Conservation (phyloP, 1,140 invertebrate genomes). For the Drosophila subobscura region DNA sequence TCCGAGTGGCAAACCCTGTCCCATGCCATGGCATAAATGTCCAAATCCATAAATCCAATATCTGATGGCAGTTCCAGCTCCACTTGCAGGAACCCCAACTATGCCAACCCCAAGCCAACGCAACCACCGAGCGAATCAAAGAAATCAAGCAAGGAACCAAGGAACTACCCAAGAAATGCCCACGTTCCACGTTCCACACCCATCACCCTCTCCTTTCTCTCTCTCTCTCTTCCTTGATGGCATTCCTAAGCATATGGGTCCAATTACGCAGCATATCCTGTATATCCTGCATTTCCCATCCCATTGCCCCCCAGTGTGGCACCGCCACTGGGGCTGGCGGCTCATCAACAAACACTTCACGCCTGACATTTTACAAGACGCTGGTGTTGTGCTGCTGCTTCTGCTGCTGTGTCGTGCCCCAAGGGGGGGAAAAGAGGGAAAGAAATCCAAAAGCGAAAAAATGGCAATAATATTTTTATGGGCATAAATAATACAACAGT, state of each 20-base stretch:
- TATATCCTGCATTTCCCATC: slow-evolving; percentile 17
- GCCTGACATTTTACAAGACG: slow-evolving; percentile 80
- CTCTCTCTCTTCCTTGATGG: not conserved
- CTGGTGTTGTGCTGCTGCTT: slow-evolving; percentile 14
- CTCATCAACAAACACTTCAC: slow-evolving; percentile 82
- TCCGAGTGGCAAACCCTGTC: slow-evolving; percentile 19
- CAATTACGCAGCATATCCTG: slow-evolving; percentile 80
- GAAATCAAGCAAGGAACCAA: slow-evolving; percentile 2
- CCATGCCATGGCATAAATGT: not conserved
- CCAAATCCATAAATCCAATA: no score
- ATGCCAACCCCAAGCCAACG: slow-evolving; percentile 24
- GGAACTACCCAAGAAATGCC: slow-evolving; percentile 41
- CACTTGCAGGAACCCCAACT: slow-evolving; percentile 14
- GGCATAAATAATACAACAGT: slow-evolving; percentile 75
- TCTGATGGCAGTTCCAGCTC: slow-evolving; percentile 23
- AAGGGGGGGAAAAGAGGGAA: slow-evolving; percentile 5
- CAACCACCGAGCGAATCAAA: not conserved
- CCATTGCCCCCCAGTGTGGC: not conserved
- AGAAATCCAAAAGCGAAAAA: slow-evolving; percentile 79
- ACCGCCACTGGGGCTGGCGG: slow-evolving; percentile 32
- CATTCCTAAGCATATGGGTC: slow-evolving; percentile 71
- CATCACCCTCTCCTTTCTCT: not conserved
- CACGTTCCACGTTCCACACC: slow-evolving; percentile 36
- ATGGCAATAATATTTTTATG: slow-evolving; percentile 83
- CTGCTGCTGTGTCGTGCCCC: slow-evolving; percentile 13